Conservation (phyloP, 1,140 invertebrate species). For the Pachyrhynchus sulphureomaculatus region DNA sequence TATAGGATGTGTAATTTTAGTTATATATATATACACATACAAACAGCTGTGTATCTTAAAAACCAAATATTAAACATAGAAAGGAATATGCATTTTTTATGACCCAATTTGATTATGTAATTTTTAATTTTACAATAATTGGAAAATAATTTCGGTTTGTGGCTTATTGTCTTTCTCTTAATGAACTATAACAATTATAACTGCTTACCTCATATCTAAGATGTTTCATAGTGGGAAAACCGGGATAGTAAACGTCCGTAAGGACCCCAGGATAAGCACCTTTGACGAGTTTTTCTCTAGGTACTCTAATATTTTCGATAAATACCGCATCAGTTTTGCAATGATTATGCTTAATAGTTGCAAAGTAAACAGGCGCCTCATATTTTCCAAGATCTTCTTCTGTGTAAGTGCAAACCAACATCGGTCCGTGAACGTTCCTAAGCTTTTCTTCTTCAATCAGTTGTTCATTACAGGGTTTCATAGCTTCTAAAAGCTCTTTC, state of each 20-base stretch:
- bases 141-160: too few relatives aligned
- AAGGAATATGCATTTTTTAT: too few relatives aligned
- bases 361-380: slow-evolving; percentile 66
- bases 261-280: slow-evolving; percentile 72
- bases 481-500: slow-evolving; percentile 72
- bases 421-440: slow-evolving; percentile 83
- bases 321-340: slow-evolving; percentile 57
- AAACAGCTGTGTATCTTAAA: too few relatives aligned
- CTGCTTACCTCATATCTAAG: slow-evolving; percentile 73
- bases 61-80: too few relatives aligned
- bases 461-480: slow-evolving; percentile 66
- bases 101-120: too few relatives aligned
- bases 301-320: slow-evolving; percentile 62
- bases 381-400: slow-evolving; percentile 58
- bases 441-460: slow-evolving; percentile 72
- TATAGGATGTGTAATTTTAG: too few relatives aligned
- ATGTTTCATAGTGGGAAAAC: slow-evolving; percentile 88
- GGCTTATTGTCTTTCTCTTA: too few relatives aligned
- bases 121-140: too few relatives aligned
- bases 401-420: slow-evolving; percentile 75
- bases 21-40: too few relatives aligned
- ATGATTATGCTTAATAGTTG: slow-evolving; percentile 60
- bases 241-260: slow-evolving; percentile 75
- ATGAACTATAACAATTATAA: too few relatives aligned
- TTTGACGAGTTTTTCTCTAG: slow-evolving; percentile 64